Base-by-base conservation (phyloP, 2,888 invertebrate species). In the Gonocerus acuteangulatus region DNA sequence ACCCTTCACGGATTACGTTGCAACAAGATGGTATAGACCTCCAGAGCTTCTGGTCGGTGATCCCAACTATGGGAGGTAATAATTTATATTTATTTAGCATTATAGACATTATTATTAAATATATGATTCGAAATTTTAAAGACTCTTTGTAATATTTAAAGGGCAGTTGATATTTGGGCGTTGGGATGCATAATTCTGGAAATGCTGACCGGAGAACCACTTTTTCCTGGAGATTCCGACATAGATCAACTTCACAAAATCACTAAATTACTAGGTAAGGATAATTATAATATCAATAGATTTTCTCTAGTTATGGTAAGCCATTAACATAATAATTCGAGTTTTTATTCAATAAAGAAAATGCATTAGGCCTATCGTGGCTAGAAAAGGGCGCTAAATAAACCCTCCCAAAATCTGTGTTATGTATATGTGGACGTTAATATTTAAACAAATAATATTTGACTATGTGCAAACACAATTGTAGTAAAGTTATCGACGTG, bases 221-320 rank as follows among this genome's bases (percentile, higher is more conserved):
- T 92, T 54, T 91, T 91, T 74, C 90, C 92, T 0, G 92, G 92
- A 0, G 89, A 92, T 70, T 90, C 90, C 0, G 92, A 93, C 73
- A 87, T 92, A 59, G 93, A 93, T 72, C 92, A 92, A 71, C 78
- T 93, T 0, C 88, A 85, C 69, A 82, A 87, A 66, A 91, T 92
- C 65, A 85, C 87, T 39, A 86, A 84, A 74, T 79, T 84, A 71
- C 79, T 91, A 64, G 92, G 90, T 83, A 68, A 76, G 78, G 21
- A 2, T 32, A n/a, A n/a, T n/a, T n/a, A n/a, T n/a, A n/a, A n/a
- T n/a, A 1, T 22, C 1, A 34, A 34, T 34, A 11, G 6, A 34
- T 34, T 34, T 34, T 34, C 11, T 34, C 7, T 34, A 34, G 11
- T 9, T 34, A 34, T 9, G 11, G 11, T 9, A 34, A 6, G 34